These are phyloP conservation scores for Leucophenga varia DNA, from an alignment of 1,140 invertebrate genomes.

Conservation along the genomic window DNA sequence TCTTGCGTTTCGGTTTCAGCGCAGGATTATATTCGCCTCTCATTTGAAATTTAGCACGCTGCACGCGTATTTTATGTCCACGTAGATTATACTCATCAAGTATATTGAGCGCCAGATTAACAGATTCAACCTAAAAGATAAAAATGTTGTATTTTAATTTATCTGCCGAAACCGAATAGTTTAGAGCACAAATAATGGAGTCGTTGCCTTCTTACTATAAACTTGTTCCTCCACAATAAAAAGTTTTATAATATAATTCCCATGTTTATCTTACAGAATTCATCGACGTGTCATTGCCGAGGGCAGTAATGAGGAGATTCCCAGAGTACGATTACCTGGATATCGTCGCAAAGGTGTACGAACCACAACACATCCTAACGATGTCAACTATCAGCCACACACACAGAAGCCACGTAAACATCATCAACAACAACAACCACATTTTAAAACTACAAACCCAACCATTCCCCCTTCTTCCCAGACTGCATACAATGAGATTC, in stretches of 20 bases:
- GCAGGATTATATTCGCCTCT: slow-evolving; percentile 95
- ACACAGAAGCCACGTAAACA: slow-evolving; percentile 14
- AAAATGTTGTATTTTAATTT: not conserved
- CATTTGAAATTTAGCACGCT: slow-evolving; percentile 91
- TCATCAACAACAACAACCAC: slow-evolving; percentile 19
- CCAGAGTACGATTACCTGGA: slow-evolving; percentile 14
- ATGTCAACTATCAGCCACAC: slow-evolving; percentile 29
- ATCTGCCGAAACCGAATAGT: too few relatives aligned
- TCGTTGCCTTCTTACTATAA: too few relatives aligned
- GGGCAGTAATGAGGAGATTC: slow-evolving; percentile 45
- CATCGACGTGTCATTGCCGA: slow-evolving; percentile 46
- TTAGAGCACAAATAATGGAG: too few relatives aligned
- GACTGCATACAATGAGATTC: slow-evolving; percentile 26
- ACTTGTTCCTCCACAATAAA: too few relatives aligned
- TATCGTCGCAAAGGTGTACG: slow-evolving; percentile 16
- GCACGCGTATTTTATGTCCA: slow-evolving; percentile 81
- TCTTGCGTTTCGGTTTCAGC: slow-evolving; percentile 89
- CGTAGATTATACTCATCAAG: slow-evolving; percentile 85
- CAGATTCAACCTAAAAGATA: slow-evolving; percentile 77
- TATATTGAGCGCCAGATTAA: slow-evolving; percentile 88
- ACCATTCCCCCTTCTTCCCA: not conserved
- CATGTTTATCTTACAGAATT: slow-evolving; percentile 17
- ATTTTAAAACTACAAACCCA: slow-evolving; percentile 5
- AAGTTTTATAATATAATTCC: too few relatives aligned
- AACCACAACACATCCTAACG: slow-evolving; percentile 34